Conservation (phyloP, 2,797 vertebrate species). For the Todus mexicanus region DNA sequence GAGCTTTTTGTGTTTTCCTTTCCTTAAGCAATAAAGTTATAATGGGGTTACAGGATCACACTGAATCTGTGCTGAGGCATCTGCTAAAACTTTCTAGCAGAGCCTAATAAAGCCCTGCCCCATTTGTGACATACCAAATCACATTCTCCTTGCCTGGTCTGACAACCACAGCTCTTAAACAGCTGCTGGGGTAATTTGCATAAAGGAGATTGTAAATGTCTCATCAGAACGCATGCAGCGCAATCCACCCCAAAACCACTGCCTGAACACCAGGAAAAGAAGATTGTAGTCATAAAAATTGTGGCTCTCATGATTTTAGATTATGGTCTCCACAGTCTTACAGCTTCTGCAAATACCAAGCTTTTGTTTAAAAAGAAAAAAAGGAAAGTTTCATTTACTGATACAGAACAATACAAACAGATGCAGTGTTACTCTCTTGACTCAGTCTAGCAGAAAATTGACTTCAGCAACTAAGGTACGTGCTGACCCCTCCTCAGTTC, state of each 20-base stretch:
- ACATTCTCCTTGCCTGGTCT: conserved; percentile 66
- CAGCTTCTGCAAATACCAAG: conserved; percentile 44
- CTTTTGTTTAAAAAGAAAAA: background rate
- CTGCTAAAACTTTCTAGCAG: conserved; percentile 59
- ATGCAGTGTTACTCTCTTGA: conserved; percentile 24
- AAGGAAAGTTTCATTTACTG: conserved; percentile 15
- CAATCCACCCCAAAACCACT: conserved; percentile 67
- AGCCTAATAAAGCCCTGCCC: conserved; percentile 65
- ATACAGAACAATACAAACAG: conserved; percentile 42
- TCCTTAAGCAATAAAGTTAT: conserved; percentile 36
- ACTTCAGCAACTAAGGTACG: conserved; percentile 25
- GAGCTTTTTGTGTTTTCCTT: conserved; percentile 32
- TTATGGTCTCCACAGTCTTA: conserved; percentile 63
- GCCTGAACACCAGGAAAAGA: conserved; percentile 65
- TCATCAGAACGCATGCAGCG: conserved; percentile 61
- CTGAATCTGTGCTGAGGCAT: conserved; percentile 46
- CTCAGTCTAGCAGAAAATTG: conserved; percentile 64
- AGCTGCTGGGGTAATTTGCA: conserved; percentile 70
- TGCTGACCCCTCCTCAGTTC: conserved; percentile 35
- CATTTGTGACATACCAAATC: conserved; percentile 68
- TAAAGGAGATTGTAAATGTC: conserved; percentile 68
- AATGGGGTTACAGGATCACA: conserved; percentile 43
- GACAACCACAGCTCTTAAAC: conserved; percentile 68
- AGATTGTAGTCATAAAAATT: conserved; percentile 70
- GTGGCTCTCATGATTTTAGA: conserved; percentile 65